These are phyloP conservation scores for Cosmia pyralina DNA, from an alignment of 2,888 invertebrate genomes.

Conservation along the genomic window DNA sequence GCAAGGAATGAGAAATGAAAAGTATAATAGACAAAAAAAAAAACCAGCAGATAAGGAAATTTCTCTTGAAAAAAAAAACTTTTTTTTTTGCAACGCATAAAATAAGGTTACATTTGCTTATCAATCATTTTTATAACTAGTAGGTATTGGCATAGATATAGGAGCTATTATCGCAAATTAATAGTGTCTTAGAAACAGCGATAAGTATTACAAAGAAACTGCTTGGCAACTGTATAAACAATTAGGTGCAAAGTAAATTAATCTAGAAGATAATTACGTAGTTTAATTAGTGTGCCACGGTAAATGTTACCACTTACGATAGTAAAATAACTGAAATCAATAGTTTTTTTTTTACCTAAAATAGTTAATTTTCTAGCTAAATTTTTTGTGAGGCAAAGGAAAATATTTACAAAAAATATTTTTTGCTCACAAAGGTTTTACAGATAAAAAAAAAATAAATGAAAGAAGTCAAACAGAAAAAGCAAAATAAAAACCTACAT, in stretches of 20 bases:
- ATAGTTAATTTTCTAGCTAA: too few species aligned
- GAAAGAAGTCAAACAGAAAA: constrained; percentile 12
- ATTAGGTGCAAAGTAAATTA: constrained; percentile 21
- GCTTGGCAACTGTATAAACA: constrained; percentile 4
- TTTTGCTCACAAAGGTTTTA: background rate
- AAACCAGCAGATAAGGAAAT: background rate
- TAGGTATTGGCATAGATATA: constrained; percentile 24
- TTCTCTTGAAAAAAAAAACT: background rate
- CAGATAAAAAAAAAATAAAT: constrained; percentile 4
- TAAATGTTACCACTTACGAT: background rate
- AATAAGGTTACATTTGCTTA: constrained; percentile 43
- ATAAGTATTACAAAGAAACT: constrained; percentile 17
- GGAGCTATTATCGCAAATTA: constrained; percentile 12
- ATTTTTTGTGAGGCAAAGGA: background rate
- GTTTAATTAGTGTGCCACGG: background rate
- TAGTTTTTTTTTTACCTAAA: background rate
- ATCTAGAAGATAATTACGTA: constrained; percentile 26
- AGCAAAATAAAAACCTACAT: constrained; percentile 24
- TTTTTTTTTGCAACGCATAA: background rate
- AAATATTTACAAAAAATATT: background rate
- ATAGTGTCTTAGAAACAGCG: constrained; percentile 7
- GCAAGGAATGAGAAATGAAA: background rate
- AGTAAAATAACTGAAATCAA: background rate
- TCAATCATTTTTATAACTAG: constrained; percentile 23
- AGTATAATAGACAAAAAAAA: background rate